phyloP scores from a whole-genome alignment of 2,888 invertebrate species.

The Malthinus seriepunctatus region DNA sequence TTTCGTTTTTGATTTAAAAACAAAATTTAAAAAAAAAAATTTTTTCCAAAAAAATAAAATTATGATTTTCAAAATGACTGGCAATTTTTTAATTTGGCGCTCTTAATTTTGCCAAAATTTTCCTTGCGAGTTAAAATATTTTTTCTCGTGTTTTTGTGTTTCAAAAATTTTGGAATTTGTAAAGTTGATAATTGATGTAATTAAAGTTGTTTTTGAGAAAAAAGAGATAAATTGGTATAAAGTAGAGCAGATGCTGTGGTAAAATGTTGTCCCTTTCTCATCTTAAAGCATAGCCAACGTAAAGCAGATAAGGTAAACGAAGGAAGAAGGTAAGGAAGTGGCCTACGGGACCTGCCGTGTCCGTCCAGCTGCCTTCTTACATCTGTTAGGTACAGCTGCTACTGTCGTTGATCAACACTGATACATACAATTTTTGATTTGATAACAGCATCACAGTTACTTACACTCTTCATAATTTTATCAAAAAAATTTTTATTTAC shows the following conservation, averaged over 20 bases:
- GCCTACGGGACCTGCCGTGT: constrained; percentile 37
- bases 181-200: not conserved
- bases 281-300: constrained; percentile 30
- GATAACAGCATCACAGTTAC: constrained; percentile 39
- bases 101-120: no score
- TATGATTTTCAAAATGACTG: no score
- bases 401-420: constrained; percentile 44
- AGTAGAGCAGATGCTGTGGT: constrained; percentile 23
- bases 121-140: no score
- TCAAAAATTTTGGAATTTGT: not conserved
- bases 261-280: constrained; percentile 22
- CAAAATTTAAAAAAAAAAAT: no score
- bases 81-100: no score
- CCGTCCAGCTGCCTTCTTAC: constrained; percentile 45
- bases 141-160: no score
- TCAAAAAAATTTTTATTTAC: not conserved
- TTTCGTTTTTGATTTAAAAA: no score
- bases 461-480: constrained; percentile 17
- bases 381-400: constrained; percentile 50
- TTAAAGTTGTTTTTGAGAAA: not conserved
- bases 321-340: constrained; percentile 40
- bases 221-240: constrained; percentile 23
- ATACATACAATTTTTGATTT: constrained; percentile 44
- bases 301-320: constrained; percentile 37
- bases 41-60: no score